Conservation (phyloP, 2,888 invertebrate genomes). For the Phaedon cochleariae region DNA sequence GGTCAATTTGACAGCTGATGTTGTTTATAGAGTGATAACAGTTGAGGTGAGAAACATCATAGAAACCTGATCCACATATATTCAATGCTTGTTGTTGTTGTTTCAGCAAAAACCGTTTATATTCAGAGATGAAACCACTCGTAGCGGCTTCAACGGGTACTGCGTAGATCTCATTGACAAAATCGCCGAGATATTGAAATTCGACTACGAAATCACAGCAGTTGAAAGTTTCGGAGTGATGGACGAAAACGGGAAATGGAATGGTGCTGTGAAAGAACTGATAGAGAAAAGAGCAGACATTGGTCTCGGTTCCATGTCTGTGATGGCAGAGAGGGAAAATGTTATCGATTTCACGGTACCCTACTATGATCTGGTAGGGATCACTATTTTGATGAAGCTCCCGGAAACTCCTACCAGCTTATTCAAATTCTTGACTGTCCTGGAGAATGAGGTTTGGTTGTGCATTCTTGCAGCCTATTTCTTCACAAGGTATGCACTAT, state of each 20-base stretch:
- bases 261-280: constrained; percentile 62
- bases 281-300: constrained; percentile 83
- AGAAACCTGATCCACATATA: neutral
- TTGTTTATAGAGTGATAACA: constrained; percentile 87
- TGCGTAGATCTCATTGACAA: constrained; percentile 93
- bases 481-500: constrained; percentile 87
- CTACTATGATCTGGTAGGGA: constrained; percentile 97
- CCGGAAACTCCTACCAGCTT: constrained; percentile 89
- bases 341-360: constrained; percentile 98
- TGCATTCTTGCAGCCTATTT: constrained; percentile 95
- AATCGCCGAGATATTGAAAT: constrained; percentile 83
- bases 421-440: constrained; percentile 95
- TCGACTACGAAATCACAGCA: constrained; percentile 88
- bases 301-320: constrained; percentile 91
- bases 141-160: constrained; percentile 82
- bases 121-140: constrained; percentile 72
- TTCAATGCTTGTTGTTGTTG: too few relatives aligned
- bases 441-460: constrained; percentile 96
- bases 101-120: constrained; percentile 85
- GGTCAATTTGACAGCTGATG: constrained; percentile 79
- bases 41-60: constrained; percentile 79
- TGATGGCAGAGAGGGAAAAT: constrained; percentile 97
- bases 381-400: constrained; percentile 94
- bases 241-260: constrained; percentile 81
- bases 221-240: constrained; percentile 90